Evolutionary conservation across 1,140 invertebrate genomes (phyloP).

Genomic region (Magallana angulata): DNA sequence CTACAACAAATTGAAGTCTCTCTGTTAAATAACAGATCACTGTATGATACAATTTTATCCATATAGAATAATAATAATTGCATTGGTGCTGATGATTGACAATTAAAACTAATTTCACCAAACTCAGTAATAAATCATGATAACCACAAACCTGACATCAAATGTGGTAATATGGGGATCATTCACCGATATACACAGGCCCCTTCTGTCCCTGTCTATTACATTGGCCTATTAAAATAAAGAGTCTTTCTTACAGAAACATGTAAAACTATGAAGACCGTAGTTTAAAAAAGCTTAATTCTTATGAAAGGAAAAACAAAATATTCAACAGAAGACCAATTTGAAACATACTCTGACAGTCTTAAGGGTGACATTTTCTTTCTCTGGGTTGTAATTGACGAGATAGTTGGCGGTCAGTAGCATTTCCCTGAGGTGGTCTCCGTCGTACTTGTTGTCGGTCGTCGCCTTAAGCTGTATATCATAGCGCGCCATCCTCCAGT

Average conservation of each 20-base stretch:
- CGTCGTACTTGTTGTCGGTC: slow-evolving; percentile 64
- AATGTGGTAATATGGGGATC: slow-evolving; percentile 73
- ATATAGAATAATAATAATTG: no score
- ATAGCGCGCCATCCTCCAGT: slow-evolving; percentile 58
- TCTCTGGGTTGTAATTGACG: slow-evolving; percentile 32
- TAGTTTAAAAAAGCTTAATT: no score
- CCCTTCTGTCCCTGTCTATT: slow-evolving; percentile 64
- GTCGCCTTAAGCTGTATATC: slow-evolving; percentile 58
- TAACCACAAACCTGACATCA: slow-evolving; percentile 58
- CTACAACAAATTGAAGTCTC: slow-evolving; percentile 54
- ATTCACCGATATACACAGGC: slow-evolving; percentile 70
- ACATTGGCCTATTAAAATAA: slow-evolving; percentile 60
- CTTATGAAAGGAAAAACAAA: no score
- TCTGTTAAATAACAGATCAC: no score
- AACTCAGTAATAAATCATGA: no score
- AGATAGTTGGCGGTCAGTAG: slow-evolving; percentile 50
- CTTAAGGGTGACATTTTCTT: slow-evolving; percentile 41
- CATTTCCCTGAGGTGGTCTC: slow-evolving; percentile 52
- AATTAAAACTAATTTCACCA: no score
- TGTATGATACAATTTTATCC: no score
- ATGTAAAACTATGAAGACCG: no score
- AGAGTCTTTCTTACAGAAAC: background rate
- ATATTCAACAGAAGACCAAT: no score
- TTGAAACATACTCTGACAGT: slow-evolving; percentile 27
- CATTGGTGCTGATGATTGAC: no score